These are phyloP conservation scores for Trissoscelio sp. DNA, from an alignment of 2,888 invertebrate genomes.

Conservation along the genomic window DNA sequence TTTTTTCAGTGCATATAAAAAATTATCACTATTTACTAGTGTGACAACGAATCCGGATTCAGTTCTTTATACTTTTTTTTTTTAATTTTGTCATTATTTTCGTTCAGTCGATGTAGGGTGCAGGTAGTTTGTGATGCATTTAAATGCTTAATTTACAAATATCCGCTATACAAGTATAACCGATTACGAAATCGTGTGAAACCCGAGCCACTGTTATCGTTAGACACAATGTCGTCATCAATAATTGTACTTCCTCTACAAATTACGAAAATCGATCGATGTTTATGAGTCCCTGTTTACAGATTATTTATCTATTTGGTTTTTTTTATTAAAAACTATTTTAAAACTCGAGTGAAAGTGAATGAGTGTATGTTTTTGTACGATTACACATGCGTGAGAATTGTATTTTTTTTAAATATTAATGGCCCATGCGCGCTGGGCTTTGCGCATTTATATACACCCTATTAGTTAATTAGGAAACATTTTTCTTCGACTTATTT, in stretches of 20 bases:
- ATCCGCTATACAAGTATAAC: conserved; percentile 44
- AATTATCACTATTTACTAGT: conserved; percentile 63
- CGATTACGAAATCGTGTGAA: conserved; percentile 54
- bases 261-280: conserved; percentile 68
- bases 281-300: conserved; percentile 65
- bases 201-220: conserved; percentile 53
- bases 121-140: conserved; percentile 59
- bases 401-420: conserved; percentile 41
- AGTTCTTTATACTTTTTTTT: conserved; percentile 12
- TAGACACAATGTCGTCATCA: conserved; percentile 56
- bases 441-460: conserved; percentile 56
- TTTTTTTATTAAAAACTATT: conserved; percentile 67
- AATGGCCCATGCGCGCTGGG: conserved; percentile 30
- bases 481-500: conserved; percentile 75
- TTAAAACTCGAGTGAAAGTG: conserved; percentile 56
- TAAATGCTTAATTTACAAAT: conserved; percentile 59
- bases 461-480: conserved; percentile 78
- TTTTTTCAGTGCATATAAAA: conserved; percentile 54
- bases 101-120: conserved; percentile 57
- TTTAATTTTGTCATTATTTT: conserved; percentile 33
- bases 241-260: conserved; percentile 64
- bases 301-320: conserved; percentile 51
- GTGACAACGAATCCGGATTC: conserved; percentile 55
- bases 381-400: conserved; percentile 57
- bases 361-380: conserved; percentile 51